Percentiles rank a stretch among this genome's conserved stretches.
phyloP scores from a whole-genome alignment of 2,888 invertebrate genomes.

The Alloscopus bannaensis region DNA sequence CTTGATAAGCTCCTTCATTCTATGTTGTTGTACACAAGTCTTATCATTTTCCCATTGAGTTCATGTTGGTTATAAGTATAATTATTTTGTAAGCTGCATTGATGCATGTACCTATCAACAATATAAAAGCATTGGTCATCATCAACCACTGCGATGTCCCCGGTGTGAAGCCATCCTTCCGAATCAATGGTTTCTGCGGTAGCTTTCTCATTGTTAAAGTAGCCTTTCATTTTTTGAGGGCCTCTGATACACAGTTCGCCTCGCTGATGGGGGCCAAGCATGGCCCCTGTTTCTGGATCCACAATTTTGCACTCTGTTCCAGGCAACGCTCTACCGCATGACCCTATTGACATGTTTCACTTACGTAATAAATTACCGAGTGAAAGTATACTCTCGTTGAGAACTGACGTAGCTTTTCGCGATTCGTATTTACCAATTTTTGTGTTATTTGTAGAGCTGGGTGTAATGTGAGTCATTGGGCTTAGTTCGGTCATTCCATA shows the following conservation, averaged over 20 bases:
- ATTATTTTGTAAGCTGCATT: no score
- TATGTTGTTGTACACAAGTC: no score
- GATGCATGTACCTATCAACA: conserved; percentile 81
- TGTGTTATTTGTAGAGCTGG: conserved; percentile 51
- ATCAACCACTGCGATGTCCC: conserved; percentile 88
- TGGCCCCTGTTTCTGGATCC: conserved; percentile 79
- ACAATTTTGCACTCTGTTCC: conserved; percentile 81
- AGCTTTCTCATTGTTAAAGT: conserved; percentile 85
- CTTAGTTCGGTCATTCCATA: conserved; percentile 84
- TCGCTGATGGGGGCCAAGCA: conserved; percentile 80
- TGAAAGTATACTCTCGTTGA: no score
- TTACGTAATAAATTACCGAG: no score
- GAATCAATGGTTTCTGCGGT: conserved; percentile 84
- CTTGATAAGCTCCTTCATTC: no score
- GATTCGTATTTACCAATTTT: no score
- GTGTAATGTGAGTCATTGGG: conserved; percentile 60
- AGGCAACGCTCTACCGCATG: conserved; percentile 47
- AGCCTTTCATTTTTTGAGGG: conserved; percentile 83
- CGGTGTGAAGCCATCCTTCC: conserved; percentile 88
- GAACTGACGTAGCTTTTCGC: no score
- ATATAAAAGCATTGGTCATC: conserved; percentile 85
- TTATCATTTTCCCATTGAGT: no score
- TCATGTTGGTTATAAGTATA: no score
- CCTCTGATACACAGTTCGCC: conserved; percentile 83
- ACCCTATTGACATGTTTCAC: no score